Conservation (phyloP, 2,113 vertebrate genomes). For the Lycaon pictus region DNA sequence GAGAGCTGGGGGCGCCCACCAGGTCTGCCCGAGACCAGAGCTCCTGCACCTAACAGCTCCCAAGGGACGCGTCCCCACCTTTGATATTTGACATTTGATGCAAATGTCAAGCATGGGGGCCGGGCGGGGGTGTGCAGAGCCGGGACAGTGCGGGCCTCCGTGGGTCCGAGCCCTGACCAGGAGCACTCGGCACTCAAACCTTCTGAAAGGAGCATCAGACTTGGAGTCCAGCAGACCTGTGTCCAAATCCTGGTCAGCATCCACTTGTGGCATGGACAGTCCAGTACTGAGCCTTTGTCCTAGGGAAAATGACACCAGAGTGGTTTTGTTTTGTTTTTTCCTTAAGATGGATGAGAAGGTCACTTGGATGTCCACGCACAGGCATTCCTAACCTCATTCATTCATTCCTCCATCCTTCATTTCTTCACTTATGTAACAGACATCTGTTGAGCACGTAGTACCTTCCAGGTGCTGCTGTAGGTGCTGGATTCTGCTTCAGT, state of each 20-base stretch:
- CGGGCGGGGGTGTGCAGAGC: rapidly evolving
- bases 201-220: not conserved
- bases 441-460: not conserved
- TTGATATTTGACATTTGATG: not conserved
- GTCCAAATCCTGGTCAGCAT: not conserved
- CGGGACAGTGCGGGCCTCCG: not conserved
- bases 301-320: not conserved
- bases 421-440: not conserved
- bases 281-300: not conserved
- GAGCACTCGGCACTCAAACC: not conserved
- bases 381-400: not conserved
- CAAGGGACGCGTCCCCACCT: not conserved
- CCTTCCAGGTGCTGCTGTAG: rapidly evolving
- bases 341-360: not conserved
- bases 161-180: rapidly evolving
- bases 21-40: rapidly evolving
- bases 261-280: not conserved
- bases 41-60: not conserved
- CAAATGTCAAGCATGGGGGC: rapidly evolving
- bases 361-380: no score
- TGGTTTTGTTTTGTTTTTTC: not conserved
- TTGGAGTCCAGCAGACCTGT: not conserved
- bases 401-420: not conserved
- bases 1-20: no score
- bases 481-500: not conserved